Base-by-base conservation (phyloP, 92 coral and sea anemone species). In the Pocillopora meandrina region DNA sequence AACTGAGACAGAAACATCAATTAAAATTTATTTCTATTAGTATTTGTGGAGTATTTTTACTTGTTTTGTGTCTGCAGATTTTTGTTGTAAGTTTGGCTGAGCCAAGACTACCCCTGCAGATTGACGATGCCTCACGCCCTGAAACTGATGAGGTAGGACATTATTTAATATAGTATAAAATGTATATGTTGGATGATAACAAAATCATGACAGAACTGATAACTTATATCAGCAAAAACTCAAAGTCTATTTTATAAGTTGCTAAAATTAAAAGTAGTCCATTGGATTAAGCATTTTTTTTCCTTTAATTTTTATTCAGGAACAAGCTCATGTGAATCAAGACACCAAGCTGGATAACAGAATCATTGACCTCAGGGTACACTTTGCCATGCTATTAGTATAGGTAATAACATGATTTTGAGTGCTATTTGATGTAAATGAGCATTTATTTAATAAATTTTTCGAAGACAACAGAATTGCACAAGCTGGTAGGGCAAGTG, bases 71-170 rank as follows among this genome's bases (percentile, higher is more conserved):
- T 17, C 33, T 74, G 56, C 65, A 95, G 99, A 80, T 96, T 79
- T 96, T 96, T 90, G 98, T 95, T 3, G 91, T 96, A 31, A 96
- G 99, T 77, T 79, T 92, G 89, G 86, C 99, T 13, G 92, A 88
- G 65, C 95, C 99, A 65, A 90, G 99, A 47, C 91, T 96, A 20
- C 99, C 99, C 8, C 93, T 96, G 56, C 99, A 96, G 85, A 94
- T 96, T 70, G 99, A 96, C 1, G 99, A 96, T 85, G 99, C 99
- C 23, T 94, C 99, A 19, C 89, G 99, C 35, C 96, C 99, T 31
- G 99, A 96, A 66, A 82, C 93, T 56, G 99, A 96, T 56, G 99
- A 94, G 98, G 99, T 96, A 79, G 52, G 69, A 17, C 9, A 5
- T 26, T 1, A 1, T n/a, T 42, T 42, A 7, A 42, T 7, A 42